These are phyloP conservation scores for Vulpes vulpes DNA, from an alignment of 2,113 vertebrate species.

Conservation along the genomic window DNA sequence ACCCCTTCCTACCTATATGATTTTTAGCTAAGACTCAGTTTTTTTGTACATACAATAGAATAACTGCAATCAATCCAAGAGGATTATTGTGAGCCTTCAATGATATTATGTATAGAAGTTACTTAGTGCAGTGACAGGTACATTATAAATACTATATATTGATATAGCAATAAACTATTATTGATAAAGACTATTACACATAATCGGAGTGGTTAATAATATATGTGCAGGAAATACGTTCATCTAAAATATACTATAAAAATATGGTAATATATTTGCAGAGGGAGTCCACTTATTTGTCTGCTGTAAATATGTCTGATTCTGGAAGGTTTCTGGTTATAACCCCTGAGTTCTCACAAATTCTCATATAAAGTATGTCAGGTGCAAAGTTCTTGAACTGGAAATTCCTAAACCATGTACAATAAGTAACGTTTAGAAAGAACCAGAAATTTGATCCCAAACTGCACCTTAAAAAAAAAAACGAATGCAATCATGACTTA, in stretches of 20 bases:
- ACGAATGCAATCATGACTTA: neutral
- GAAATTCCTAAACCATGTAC: neutral
- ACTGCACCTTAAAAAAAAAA: neutral
- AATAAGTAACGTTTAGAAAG: slow-evolving; percentile 6
- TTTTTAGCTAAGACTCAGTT: slow-evolving; percentile 36
- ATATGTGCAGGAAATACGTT: slow-evolving; percentile 11
- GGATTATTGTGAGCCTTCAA: neutral
- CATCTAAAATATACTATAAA: slow-evolving; percentile 37
- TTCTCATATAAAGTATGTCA: neutral
- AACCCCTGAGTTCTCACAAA: neutral
- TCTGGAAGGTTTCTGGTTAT: neutral
- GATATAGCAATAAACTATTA: slow-evolving; percentile 49
- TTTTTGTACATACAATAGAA: neutral
- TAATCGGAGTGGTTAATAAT: slow-evolving; percentile 12
- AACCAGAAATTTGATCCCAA: neutral
- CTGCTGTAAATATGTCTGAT: neutral
- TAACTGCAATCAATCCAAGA: neutral
- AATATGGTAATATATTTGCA: neutral
- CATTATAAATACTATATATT: slow-evolving; percentile 17
- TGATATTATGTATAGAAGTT: slow-evolving; percentile 23
- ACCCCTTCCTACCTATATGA: neutral
- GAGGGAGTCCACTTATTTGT: slow-evolving; percentile 24
- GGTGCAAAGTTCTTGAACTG: neutral
- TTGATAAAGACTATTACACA: slow-evolving; percentile 36
- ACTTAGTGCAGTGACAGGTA: neutral